Conservation (phyloP, 2,888 invertebrate species). For the Nysson spinosus region DNA sequence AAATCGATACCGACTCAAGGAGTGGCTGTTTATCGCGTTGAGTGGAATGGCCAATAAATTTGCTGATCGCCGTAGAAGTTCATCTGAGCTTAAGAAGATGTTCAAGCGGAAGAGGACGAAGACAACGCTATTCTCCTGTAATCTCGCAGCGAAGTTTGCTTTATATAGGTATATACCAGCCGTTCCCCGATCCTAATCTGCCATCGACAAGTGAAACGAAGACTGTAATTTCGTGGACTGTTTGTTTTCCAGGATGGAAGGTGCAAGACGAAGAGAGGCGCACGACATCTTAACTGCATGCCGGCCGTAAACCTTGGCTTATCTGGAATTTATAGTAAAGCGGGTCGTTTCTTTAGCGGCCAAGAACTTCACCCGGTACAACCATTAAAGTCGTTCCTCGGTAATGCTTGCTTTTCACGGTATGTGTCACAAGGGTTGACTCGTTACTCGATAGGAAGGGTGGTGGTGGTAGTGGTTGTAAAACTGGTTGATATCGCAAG, state of each 20-base stretch:
- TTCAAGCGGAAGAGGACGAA: constrained; percentile 5
- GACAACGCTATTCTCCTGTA: constrained; percentile 20
- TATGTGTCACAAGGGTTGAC: constrained; percentile 28
- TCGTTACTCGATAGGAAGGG: constrained; percentile 7
- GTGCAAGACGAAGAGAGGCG: constrained; percentile 5
- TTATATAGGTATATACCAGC: not conserved
- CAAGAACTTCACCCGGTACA: constrained; percentile 53
- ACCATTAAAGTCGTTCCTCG: constrained; percentile 53
- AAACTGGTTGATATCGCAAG: constrained; percentile 18
- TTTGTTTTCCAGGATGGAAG: constrained; percentile 47
- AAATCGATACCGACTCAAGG: constrained; percentile 25
- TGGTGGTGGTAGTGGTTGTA: not conserved
- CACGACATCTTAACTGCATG: constrained; percentile 56
- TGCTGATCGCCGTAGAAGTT: constrained; percentile 6
- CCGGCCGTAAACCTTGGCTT: constrained; percentile 66
- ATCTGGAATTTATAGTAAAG: constrained; percentile 70
- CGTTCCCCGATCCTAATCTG: constrained; percentile 33
- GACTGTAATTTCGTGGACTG: constrained; percentile 55
- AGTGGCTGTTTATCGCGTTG: constrained; percentile 13
- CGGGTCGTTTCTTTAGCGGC: constrained; percentile 64
- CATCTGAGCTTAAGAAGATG: constrained; percentile 24
- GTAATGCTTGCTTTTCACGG: constrained; percentile 52
- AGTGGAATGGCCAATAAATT: constrained; percentile 31
- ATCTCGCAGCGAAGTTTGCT: constrained; percentile 15
- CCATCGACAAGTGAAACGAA: constrained; percentile 51